Evolutionary conservation across 2,113 vertebrate species (phyloP), one percentile per base, ranked within the genome.

Genomic region (Pantherophis guttatus): DNA sequence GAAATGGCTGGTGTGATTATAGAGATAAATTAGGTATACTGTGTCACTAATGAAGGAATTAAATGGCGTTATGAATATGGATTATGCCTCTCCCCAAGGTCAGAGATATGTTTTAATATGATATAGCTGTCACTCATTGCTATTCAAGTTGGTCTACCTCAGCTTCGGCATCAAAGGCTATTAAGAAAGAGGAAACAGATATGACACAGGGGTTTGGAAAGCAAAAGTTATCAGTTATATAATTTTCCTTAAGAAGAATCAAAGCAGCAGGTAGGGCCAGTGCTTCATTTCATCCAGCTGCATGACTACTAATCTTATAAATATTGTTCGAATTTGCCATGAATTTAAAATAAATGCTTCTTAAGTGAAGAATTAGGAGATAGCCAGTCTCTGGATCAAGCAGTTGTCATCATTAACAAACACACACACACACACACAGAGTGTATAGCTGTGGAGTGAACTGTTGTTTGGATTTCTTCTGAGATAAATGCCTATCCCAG

Each of bases 21-120:
- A 93, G 91, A 94, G 95, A 97, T 95, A 95, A 95, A 97, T 96
- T 96, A 94, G 70, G n/a, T 95, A 95, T 94, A 96, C 93, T 92
- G 94, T 93, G 91, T 50, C 93, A 91, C 70, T 96, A 96, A 97
- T 95, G 96, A 95, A 95, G 94, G 92, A 94, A 96, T 95, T 93
- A 96, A 96, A 93, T 39, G 24, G 94, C 91, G 57, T 95, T 95
- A 97, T 96, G 96, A 96, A 96, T 97, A 97, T 92, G 94, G 93
- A 96, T 95, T 93, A 94, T 90, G 50, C 94, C n/a, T 93, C 86
- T 90, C 91, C 89, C 94, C 95, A 95, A 97, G 96, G 95, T 96
- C 93, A 96, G 94, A 95, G 95, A 19, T 65, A 90, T 52, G 13
- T 3, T 91, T 1, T 91, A 39, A 17, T 70, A 70, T 52, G 90